Percentiles rank a stretch among this genome's conserved stretches.
phyloP scores from a whole-genome alignment of 2,888 invertebrate species.

The Agonum fuliginosum region DNA sequence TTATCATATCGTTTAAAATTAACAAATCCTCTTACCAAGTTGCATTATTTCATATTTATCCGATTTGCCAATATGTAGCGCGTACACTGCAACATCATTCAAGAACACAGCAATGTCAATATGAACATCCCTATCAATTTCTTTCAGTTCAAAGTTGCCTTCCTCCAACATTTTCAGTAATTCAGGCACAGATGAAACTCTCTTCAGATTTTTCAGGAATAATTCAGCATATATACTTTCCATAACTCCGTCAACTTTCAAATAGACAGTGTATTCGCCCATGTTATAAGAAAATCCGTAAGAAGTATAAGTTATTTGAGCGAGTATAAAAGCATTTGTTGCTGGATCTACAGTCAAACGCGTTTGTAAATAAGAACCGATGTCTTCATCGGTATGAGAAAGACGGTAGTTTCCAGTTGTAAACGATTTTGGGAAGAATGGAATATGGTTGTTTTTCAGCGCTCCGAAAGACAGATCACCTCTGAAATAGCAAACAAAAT shows the following conservation, averaged over 20 bases:
- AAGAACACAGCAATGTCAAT: constrained; percentile 31
- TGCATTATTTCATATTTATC: not conserved
- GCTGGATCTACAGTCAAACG: constrained; percentile 80
- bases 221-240: not conserved
- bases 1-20: too few species aligned
- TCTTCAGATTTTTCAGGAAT: not conserved
- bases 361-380: constrained; percentile 77
- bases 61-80: not conserved
- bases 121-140: not conserved
- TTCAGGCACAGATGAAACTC: not conserved
- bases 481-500: not conserved
- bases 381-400: constrained; percentile 79
- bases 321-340: constrained; percentile 67
- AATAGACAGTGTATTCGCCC: not conserved
- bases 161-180: constrained; percentile 29
- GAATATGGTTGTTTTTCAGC: not conserved
- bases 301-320: not conserved
- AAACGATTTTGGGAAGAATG: constrained; percentile 72
- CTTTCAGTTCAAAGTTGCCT: not conserved
- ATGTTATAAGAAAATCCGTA: not conserved
- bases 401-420: constrained; percentile 83
- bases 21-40: not conserved
- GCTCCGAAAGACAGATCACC: not conserved
- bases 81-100: constrained; percentile 15
- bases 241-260: constrained; percentile 1